Evolutionary conservation across 1,140 invertebrate species (phyloP).

Genomic region (Tetramorium simillimum): DNA sequence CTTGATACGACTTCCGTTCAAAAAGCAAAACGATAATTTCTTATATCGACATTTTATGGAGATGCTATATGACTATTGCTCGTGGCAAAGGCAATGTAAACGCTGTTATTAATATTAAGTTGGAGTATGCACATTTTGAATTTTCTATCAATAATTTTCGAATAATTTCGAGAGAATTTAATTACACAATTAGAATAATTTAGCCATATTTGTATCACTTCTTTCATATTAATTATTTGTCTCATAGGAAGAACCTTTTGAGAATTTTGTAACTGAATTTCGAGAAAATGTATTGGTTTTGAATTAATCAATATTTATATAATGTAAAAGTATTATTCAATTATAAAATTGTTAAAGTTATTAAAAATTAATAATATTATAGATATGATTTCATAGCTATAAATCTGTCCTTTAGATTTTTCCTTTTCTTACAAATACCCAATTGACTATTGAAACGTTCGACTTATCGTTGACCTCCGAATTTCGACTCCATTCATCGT

Average conservation of each 20-base stretch:
- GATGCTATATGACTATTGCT: slow-evolving; percentile 8
- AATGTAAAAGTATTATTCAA: neutral
- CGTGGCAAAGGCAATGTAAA: neutral
- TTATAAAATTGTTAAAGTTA: neutral
- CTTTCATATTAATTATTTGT: neutral
- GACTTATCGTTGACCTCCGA: slow-evolving; percentile 26
- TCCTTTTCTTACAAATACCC: neutral
- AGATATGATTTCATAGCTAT: neutral
- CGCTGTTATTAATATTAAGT: neutral
- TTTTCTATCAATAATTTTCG: neutral
- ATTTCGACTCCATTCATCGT: slow-evolving; percentile 35
- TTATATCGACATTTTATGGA: slow-evolving; percentile 8
- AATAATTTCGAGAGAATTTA: neutral
- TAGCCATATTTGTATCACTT: neutral
- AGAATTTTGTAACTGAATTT: neutral
- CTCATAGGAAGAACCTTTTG: neutral
- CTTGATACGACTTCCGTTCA: slow-evolving; percentile 54
- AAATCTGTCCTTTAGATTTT: neutral
- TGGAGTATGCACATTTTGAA: neutral
- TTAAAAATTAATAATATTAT: neutral
- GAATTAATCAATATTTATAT: neutral
- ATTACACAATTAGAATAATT: neutral
- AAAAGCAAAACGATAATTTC: slow-evolving; percentile 41
- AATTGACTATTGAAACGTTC: neutral
- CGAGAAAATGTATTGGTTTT: neutral